A percentile compares a stretch with the other conserved stretches of the same genome.
Conservation (phyloP, 2,888 invertebrate species). For the Athalia cordata region DNA sequence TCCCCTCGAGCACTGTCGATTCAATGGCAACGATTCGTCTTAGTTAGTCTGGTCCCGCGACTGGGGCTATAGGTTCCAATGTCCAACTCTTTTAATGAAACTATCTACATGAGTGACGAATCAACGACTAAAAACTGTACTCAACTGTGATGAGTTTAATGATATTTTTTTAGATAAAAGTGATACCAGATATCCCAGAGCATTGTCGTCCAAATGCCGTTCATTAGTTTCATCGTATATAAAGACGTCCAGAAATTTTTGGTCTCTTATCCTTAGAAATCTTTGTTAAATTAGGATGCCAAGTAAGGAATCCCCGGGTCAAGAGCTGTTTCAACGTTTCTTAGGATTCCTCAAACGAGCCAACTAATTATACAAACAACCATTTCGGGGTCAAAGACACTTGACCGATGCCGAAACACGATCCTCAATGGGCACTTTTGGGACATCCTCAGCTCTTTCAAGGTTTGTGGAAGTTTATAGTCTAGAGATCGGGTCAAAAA, state of each 20-base stretch:
- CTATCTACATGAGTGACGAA: slow-evolving; percentile 33
- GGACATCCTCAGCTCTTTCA: slow-evolving; percentile 4
- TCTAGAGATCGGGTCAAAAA: slow-evolving; percentile 6
- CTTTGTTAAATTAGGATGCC: slow-evolving; percentile 38
- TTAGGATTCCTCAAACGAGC: slow-evolving; percentile 21
- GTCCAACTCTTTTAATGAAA: slow-evolving; percentile 39
- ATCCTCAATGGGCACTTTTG: slow-evolving; percentile 19
- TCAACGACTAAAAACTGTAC: slow-evolving; percentile 23
- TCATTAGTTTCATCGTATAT: slow-evolving; percentile 38
- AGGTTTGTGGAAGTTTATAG: not conserved
- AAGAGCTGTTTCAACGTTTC: not conserved
- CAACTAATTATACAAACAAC: slow-evolving; percentile 43
- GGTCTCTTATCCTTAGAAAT: slow-evolving; percentile 31
- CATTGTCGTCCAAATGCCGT: slow-evolving; percentile 38
- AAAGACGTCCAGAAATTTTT: slow-evolving; percentile 27
- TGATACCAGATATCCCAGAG: slow-evolving; percentile 34
- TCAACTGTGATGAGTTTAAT: slow-evolving; percentile 21
- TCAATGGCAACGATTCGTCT: slow-evolving; percentile 41
- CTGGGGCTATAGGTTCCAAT: slow-evolving; percentile 19
- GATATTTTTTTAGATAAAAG: slow-evolving; percentile 28
- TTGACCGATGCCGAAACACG: slow-evolving; percentile 41
- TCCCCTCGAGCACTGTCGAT: slow-evolving; percentile 24
- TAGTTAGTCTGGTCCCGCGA: slow-evolving; percentile 1
- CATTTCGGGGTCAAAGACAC: slow-evolving; percentile 40
- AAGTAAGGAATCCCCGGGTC: slow-evolving; percentile 22